Base-by-base conservation (phyloP, 2,113 vertebrate genomes). In the Melanocharis versteri region DNA sequence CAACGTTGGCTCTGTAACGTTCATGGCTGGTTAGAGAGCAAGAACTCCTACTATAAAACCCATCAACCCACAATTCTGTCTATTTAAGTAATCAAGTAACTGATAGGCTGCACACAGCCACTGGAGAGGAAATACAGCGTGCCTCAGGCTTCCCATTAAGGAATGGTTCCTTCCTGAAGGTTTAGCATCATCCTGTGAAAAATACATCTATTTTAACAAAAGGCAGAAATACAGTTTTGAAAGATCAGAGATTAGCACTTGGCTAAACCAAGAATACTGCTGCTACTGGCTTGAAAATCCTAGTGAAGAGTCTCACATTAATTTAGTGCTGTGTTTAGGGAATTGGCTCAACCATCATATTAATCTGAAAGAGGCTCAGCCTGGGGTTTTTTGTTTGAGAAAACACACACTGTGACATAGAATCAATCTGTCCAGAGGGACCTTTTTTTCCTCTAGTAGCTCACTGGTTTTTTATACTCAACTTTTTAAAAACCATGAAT, bases 1-100 rank as follows among this genome's bases (percentile, higher is more conserved):
- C 7, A 26, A 6, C 2, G 2, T 28, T 1, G 4, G 23, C 39
- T 85, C 45, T 3, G 0, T 33, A n/a, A 37, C 10, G 11, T 40
- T 93, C 62, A 73, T 1, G 28, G 64, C 37, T 87, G 50, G 21
- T 73, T 77, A 78, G 69, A 80, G 23, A 83, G 40, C 72, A 81
- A 53, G 72, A 50, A 51, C 21, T 45, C 26, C 27, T 70, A 5
- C 31, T 47, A 28, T 45, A 84, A 85, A 76, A 58, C 4, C 4
- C 35, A 76, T 45, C 51, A 50, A 54, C 66, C 35, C 70, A 57
- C 4, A 24, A n/a, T 58, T 75, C 39, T 77, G 11, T 53, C 69
- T 79, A 2, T 51, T 90, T 79, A 60, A 88, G 60, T 40, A 93
- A 51, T 69, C 65, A 83, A 87, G 57, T 78, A 71, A 78, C 56